Evolutionary conservation across 2,888 invertebrate genomes (phyloP).

Genomic region (Tetragonula carbonaria): DNA sequence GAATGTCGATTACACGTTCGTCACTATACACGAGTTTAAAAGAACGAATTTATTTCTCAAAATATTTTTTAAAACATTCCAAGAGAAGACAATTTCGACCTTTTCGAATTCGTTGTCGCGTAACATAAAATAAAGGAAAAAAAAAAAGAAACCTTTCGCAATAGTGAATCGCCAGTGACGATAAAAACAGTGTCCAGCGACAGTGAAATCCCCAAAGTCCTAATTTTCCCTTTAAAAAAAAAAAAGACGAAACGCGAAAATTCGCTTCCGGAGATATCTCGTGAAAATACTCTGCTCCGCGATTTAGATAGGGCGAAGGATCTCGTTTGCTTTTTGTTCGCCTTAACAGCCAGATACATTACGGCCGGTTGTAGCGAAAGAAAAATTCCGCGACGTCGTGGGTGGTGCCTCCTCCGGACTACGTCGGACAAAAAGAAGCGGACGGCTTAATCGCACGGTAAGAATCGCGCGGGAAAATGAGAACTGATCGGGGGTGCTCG

Average conservation of each 20-base stretch:
- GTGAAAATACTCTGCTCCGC: neutral
- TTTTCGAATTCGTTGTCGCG: too few species aligned
- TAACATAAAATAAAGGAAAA: too few species aligned
- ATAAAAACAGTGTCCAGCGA: too few species aligned
- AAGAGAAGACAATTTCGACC: too few species aligned
- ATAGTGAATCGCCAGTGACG: too few species aligned
- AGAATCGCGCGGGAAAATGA: slow-evolving; percentile 33
- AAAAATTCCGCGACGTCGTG: neutral
- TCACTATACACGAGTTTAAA: too few species aligned
- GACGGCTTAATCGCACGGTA: slow-evolving; percentile 34
- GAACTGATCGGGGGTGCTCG: slow-evolving; percentile 33
- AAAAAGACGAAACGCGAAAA: neutral
- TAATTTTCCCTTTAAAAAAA: too few species aligned
- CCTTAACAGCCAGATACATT: slow-evolving; percentile 4
- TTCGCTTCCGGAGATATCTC: neutral
- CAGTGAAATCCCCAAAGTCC: too few species aligned
- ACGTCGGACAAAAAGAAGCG: slow-evolving; percentile 1
- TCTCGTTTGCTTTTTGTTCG: slow-evolving; percentile 7
- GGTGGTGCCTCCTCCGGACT: neutral
- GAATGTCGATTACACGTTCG: slow-evolving; percentile 47
- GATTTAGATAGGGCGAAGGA: neutral
- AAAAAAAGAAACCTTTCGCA: too few species aligned
- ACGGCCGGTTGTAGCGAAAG: neutral
- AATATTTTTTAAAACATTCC: too few species aligned
- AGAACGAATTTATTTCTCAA: too few species aligned